Percentiles rank a stretch among this genome's conserved stretches.
Conservation (phyloP, 64 coral and sea anemone genomes). For the Platygyra sinensis region DNA sequence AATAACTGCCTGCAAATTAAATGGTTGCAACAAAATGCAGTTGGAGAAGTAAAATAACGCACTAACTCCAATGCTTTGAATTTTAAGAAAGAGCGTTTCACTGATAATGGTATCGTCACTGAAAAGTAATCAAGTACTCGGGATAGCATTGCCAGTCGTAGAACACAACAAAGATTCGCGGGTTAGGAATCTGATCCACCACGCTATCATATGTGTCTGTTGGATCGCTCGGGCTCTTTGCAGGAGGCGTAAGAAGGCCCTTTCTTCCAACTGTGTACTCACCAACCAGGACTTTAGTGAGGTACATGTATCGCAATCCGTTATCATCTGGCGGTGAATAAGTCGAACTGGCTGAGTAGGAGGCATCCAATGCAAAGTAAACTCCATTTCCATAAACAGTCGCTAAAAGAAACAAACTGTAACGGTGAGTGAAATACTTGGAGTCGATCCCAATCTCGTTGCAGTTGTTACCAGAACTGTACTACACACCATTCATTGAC, state of each 20-base stretch:
- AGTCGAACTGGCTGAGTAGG: slow-evolving; percentile 35
- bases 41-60: too few relatives aligned
- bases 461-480: too few relatives aligned
- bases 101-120: not conserved
- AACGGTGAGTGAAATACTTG: not conserved
- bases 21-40: too few relatives aligned
- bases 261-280: too few relatives aligned
- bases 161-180: slow-evolving; percentile 63
- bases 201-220: slow-evolving; percentile 57
- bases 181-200: slow-evolving; percentile 8
- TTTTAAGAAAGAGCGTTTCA: not conserved
- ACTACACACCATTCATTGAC: too few relatives aligned
- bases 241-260: slow-evolving; percentile 47
- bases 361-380: slow-evolving; percentile 61
- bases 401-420: slow-evolving; percentile 13
- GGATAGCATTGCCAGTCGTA: slow-evolving; percentile 74
- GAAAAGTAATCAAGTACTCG: slow-evolving; percentile 32
- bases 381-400: too few relatives aligned
- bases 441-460: too few relatives aligned
- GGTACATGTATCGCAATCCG: slow-evolving; percentile 65
- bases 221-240: slow-evolving; percentile 10
- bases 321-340: slow-evolving; percentile 44
- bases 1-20: too few relatives aligned
- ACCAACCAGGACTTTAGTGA: slow-evolving; percentile 55
- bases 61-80: not conserved